Evolutionary conservation across 30 jellyfish, hydroid and myxozoan species (phyloP), one percentile per base, ranked within the genome.

Genomic region (Aurelia sp.): DNA sequence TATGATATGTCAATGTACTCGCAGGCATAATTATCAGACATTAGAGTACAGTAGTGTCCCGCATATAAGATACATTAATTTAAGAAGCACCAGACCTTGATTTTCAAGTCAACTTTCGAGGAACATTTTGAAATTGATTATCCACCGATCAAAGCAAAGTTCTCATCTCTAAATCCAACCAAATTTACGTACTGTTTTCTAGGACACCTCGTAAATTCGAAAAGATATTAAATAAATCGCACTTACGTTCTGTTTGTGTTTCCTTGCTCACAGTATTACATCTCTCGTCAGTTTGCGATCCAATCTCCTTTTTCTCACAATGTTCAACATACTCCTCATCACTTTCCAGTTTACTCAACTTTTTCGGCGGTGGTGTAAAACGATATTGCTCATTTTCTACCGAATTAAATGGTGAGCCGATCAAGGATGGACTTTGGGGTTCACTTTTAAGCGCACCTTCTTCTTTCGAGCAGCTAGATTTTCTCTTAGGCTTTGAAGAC

Each of bases 181-280:
- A 27, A 27, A 27, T 27, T 2, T 27, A 2, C 33, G 33, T 27
- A 27, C 1, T 27, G 33, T 27, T 1, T 27, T 27, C 33, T 27
- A 2, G 2, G 2, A 27, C 1, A 27, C 2, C 33, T 2, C 33
- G 33, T 27, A 27, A 27, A 27, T 7, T 4, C 50, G 10, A 24
- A 67, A 33, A 7, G 50, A 20, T 18, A 6, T 4, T 21, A 1
- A 19, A 35, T 17, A 72, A 40, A 72, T 16, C 67, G 19, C 19
- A 40, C 78, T 66, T 59, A 82, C 92, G 80, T 22, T 62, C 73
- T 31, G 92, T 82, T 40, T 82, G 92, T 40, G 84, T 70, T 38
- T 68, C 92, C 50, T 82, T 70, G 30, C 72, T 59, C 24, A 27
- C 68, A 16, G 40, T 24, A 20, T 38, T 70, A 22, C 27, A 38